Conservation (phyloP, 1,140 invertebrate genomes). For the Drosophila sproati region DNA sequence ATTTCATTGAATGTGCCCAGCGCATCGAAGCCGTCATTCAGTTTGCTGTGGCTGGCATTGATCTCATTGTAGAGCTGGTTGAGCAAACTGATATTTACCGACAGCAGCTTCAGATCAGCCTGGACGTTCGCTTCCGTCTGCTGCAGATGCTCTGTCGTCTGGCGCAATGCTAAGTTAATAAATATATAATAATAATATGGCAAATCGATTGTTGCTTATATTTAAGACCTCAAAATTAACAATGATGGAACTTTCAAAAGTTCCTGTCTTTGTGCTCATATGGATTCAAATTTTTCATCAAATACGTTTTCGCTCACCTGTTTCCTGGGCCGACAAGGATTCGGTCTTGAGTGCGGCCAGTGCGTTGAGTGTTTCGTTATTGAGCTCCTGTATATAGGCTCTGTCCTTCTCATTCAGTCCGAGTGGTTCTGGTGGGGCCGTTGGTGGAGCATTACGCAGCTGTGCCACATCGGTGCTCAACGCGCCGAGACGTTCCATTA, state of each 20-base stretch:
- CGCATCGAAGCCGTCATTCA: conserved; percentile 85
- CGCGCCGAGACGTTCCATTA: conserved; percentile 52
- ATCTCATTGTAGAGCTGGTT: conserved; percentile 86
- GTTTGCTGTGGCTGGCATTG: conserved; percentile 86
- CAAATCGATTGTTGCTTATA: too few species aligned
- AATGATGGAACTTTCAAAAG: background rate
- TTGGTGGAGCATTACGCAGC: conserved; percentile 44
- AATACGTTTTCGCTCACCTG: conserved; percentile 50
- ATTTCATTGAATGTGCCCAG: conserved; percentile 92
- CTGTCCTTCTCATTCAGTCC: conserved; percentile 67
- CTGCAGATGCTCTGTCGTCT: conserved; percentile 84
- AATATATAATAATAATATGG: background rate
- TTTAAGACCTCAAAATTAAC: too few species aligned
- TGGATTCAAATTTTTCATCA: background rate
- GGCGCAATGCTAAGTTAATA: conserved; percentile 57
- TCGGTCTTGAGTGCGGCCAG: conserved; percentile 67
- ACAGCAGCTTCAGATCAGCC: conserved; percentile 83
- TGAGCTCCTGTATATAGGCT: conserved; percentile 72
- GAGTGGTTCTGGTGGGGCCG: conserved; percentile 19
- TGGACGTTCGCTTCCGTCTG: conserved; percentile 67
- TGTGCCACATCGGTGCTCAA: conserved; percentile 54
- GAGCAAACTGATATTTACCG: conserved; percentile 73
- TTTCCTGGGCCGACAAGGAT: conserved; percentile 50
- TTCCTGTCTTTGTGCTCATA: too few species aligned
- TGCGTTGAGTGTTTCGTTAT: conserved; percentile 75